Conservation (phyloP, 2,888 invertebrate genomes). For the Protonemura montana region DNA sequence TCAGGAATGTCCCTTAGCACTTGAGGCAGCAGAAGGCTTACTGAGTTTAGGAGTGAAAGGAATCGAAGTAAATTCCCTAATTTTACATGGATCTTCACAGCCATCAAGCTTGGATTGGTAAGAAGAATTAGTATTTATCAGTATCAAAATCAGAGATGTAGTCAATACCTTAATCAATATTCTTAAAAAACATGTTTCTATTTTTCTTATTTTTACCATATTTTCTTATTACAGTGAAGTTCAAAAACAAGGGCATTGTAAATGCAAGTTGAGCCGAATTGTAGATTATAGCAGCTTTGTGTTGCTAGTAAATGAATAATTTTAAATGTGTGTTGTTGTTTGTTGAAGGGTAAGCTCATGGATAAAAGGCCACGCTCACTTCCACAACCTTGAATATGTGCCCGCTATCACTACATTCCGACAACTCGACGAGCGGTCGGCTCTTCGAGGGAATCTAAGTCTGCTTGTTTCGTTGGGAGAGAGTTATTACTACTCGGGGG, state of each 20-base stretch:
- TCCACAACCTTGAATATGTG: constrained; percentile 72
- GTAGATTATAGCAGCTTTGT: no score
- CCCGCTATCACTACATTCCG: constrained; percentile 73
- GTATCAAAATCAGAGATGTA: no score
- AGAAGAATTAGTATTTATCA: no score
- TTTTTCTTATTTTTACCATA: no score
- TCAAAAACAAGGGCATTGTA: no score
- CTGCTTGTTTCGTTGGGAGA: constrained; percentile 75
- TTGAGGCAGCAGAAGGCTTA: constrained; percentile 78
- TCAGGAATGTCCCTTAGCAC: constrained; percentile 74
- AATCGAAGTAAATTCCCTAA: constrained; percentile 76
- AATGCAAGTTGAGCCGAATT: no score
- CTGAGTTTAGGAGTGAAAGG: constrained; percentile 76
- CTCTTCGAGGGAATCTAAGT: constrained; percentile 72
- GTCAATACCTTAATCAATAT: no score
- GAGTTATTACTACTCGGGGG: constrained; percentile 76
- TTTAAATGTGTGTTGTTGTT: constrained; percentile 43
- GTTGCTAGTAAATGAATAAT: constrained; percentile 49
- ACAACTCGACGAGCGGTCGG: constrained; percentile 70
- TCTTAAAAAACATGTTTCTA: background rate
- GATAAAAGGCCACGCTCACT: constrained; percentile 64
- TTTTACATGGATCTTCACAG: constrained; percentile 66
- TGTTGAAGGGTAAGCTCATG: constrained; percentile 58
- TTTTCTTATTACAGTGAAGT: no score
- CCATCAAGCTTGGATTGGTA: constrained; percentile 62